A percentile compares a stretch with the other conserved stretches of the same genome.
Evolutionary conservation across 2,888 invertebrate species (phyloP).

Genomic region (Ramazzottius varieornatus): DNA sequence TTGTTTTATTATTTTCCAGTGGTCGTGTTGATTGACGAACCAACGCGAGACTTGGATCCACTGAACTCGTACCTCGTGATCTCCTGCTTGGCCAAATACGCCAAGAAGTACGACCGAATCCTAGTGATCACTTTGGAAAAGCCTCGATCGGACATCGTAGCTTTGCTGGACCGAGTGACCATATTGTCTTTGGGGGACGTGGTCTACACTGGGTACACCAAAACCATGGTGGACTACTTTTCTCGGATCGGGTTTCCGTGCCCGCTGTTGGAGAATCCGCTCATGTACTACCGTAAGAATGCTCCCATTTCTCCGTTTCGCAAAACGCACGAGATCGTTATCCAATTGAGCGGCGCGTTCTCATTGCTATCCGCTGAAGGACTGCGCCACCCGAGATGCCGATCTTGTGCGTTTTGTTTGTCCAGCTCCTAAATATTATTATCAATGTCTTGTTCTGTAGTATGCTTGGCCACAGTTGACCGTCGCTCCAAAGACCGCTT

Average conservation of each 20-base stretch:
- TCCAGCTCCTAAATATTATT: too few species aligned
- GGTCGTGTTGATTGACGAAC: slow-evolving; percentile 63
- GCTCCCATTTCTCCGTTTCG: too few species aligned
- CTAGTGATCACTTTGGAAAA: slow-evolving; percentile 74
- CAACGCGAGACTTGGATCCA: slow-evolving; percentile 76
- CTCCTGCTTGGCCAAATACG: slow-evolving; percentile 59
- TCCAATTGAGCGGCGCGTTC: too few species aligned
- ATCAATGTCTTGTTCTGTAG: slow-evolving; percentile 27
- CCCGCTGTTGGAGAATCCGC: slow-evolving; percentile 77
- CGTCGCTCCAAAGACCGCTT: slow-evolving; percentile 62
- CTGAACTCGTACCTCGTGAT: slow-evolving; percentile 77
- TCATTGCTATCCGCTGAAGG: too few species aligned
- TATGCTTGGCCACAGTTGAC: slow-evolving; percentile 48
- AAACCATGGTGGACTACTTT: slow-evolving; percentile 77
- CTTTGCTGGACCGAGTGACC: slow-evolving; percentile 67
- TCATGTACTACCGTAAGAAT: slow-evolving; percentile 80
- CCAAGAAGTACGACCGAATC: slow-evolving; percentile 66
- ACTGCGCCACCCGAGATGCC: too few species aligned
- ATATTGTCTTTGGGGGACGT: slow-evolving; percentile 56
- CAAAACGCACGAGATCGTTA: too few species aligned
- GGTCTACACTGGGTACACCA: slow-evolving; percentile 57
- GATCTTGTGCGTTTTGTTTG: too few species aligned
- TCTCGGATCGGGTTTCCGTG: slow-evolving; percentile 83
- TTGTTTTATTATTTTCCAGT: slow-evolving; percentile 36
- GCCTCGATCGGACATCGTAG: slow-evolving; percentile 75